Conservation (phyloP, 2,113 vertebrate species). For the Ardeotis arabs region DNA sequence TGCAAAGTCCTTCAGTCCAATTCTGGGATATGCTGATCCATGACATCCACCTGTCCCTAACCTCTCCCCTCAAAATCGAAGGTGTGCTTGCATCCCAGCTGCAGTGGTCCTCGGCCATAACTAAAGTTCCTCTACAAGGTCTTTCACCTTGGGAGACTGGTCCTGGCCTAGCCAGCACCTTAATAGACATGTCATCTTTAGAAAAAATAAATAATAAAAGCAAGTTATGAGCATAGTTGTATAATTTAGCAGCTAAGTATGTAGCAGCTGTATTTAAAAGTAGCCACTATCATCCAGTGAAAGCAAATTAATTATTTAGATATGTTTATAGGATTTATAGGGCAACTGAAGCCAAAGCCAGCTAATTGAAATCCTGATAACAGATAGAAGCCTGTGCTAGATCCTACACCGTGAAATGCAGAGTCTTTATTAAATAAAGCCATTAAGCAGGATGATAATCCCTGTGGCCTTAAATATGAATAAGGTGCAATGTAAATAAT, state of each 20-base stretch:
- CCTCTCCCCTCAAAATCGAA: neutral
- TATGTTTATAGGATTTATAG: constrained; percentile 56
- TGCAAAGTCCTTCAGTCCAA: neutral
- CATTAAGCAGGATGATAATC: constrained; percentile 58
- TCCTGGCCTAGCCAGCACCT: neutral
- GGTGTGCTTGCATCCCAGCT: neutral
- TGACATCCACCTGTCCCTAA: neutral
- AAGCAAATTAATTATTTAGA: constrained; percentile 60
- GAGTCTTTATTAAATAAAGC: constrained; percentile 67
- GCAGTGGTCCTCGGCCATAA: neutral
- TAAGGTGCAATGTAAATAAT: constrained; percentile 68
- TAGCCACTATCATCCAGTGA: neutral
- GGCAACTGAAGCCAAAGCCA: constrained; percentile 11
- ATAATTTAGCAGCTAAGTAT: neutral
- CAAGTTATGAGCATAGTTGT: neutral
- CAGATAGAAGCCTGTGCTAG: neutral
- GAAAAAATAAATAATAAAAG: neutral
- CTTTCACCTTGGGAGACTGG: neutral
- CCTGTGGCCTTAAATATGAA: constrained; percentile 62
- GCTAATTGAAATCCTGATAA: constrained; percentile 58
- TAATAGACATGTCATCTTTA: neutral
- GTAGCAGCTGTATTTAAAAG: neutral
- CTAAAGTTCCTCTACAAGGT: neutral
- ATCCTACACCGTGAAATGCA: constrained; percentile 49
- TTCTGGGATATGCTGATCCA: neutral